These are phyloP conservation scores for Lithophane leautieri DNA, from an alignment of 2,888 invertebrate genomes.

Conservation along the genomic window DNA sequence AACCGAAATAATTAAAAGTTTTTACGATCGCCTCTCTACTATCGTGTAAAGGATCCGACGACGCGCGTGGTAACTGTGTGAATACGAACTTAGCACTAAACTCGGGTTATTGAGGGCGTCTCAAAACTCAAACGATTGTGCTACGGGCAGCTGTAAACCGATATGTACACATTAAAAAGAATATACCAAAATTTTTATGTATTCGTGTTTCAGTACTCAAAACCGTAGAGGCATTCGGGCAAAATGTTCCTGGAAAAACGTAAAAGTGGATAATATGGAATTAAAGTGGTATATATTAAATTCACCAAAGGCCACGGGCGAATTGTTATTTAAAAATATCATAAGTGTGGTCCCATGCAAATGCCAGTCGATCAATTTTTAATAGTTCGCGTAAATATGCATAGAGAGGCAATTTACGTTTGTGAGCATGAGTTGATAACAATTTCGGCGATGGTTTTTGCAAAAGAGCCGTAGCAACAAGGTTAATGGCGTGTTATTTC, in stretches of 20 bases:
- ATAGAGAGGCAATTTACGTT: conserved; percentile 79
- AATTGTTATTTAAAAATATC: conserved; percentile 65
- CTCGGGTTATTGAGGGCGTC: conserved; percentile 66
- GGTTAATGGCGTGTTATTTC: conserved; percentile 73
- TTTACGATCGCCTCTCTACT: conserved; percentile 83
- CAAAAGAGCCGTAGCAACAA: conserved; percentile 76
- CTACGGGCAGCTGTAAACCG: conserved; percentile 54
- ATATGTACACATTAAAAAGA: conserved; percentile 60
- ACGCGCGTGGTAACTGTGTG: conserved; percentile 72
- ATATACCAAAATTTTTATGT: conserved; percentile 53
- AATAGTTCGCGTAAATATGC: conserved; percentile 80
- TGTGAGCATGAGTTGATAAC: conserved; percentile 79
- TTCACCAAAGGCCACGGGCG: conserved; percentile 35
- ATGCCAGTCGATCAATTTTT: conserved; percentile 76
- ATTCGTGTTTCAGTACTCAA: conserved; percentile 22
- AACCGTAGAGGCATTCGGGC: conserved; percentile 8
- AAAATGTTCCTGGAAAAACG: conserved; percentile 15
- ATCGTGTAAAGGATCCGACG: conserved; percentile 80
- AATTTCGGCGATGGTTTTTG: conserved; percentile 78
- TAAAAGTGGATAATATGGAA: conserved; percentile 29
- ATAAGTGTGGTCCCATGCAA: conserved; percentile 75
- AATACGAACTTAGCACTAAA: conserved; percentile 75
- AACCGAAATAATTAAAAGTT: conserved; percentile 88
- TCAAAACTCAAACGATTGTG: conserved; percentile 69
- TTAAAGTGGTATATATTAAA: conserved; percentile 48